Conservation (phyloP, 2,113 vertebrate genomes). For the Microtus ochrogaster region DNA sequence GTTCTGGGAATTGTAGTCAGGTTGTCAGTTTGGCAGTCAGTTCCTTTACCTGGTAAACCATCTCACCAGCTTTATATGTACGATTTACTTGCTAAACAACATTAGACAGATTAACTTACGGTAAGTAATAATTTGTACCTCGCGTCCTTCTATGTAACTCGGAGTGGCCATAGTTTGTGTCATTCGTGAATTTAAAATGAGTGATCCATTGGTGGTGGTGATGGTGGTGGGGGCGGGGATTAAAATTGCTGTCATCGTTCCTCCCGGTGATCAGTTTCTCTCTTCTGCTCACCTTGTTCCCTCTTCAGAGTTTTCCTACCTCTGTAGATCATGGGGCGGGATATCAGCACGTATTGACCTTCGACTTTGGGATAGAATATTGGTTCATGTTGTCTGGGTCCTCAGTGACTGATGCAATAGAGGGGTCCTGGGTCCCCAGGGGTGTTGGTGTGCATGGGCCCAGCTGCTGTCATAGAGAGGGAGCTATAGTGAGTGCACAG, state of each 20-base stretch:
- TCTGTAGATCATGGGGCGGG: no score
- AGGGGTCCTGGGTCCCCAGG: background rate
- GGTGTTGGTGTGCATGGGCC: background rate
- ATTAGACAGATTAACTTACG: background rate
- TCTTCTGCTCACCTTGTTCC: background rate
- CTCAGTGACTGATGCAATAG: background rate
- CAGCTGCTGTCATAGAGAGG: background rate
- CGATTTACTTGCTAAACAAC: background rate
- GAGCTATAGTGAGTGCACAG: rapidly evolving
- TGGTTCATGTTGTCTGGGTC: background rate
- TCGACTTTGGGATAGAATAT: background rate
- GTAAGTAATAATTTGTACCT: background rate
- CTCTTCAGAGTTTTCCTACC: background rate
- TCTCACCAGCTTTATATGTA: background rate
- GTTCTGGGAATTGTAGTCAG: background rate
- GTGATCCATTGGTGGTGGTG: background rate
- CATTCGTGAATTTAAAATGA: background rate
- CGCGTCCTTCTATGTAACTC: background rate
- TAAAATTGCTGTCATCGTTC: background rate
- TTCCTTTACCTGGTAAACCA: background rate
- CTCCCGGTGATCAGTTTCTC: background rate
- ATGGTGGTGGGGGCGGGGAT: background rate
- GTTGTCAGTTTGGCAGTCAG: background rate
- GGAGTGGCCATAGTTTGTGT: background rate
- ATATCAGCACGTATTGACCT: background rate